Evolutionary conservation across 2,113 vertebrate species (phyloP).

Genomic region (Percopsis transmontana): DNA sequence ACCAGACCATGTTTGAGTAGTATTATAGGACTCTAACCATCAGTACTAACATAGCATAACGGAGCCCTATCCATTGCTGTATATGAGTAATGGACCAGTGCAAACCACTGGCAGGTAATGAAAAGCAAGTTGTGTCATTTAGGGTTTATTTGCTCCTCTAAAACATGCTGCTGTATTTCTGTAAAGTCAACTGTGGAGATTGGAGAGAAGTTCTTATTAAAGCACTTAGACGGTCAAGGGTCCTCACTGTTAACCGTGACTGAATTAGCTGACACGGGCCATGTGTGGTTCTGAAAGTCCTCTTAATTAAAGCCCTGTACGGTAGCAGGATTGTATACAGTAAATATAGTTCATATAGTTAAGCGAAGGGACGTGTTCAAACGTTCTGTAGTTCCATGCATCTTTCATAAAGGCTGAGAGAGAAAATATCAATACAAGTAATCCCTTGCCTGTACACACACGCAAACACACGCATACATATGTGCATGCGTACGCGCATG

Average conservation of each 20-base stretch:
- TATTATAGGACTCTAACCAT: neutral
- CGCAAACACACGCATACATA: neutral
- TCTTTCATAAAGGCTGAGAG: neutral
- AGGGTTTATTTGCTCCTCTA: slow-evolving; percentile 50
- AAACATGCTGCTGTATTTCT: slow-evolving; percentile 48
- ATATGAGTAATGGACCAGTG: neutral
- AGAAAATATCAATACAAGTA: neutral
- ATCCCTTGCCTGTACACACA: neutral
- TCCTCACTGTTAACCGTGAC: too few relatives aligned
- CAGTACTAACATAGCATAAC: slow-evolving; percentile 9
- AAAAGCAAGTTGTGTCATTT: slow-evolving; percentile 29
- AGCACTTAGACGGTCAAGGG: slow-evolving; percentile 43
- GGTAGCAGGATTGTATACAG: neutral
- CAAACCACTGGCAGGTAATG: neutral
- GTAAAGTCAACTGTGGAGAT: slow-evolving; percentile 50
- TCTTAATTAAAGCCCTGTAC: neutral
- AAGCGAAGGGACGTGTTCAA: too few relatives aligned
- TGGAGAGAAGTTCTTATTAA: slow-evolving; percentile 47
- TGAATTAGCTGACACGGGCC: too few relatives aligned
- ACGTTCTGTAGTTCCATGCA: too few relatives aligned
- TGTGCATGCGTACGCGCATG: neutral
- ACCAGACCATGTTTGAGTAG: neutral
- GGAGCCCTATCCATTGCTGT: neutral
- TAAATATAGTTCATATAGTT: neutral
- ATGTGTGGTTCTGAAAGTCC: too few relatives aligned